Percentiles rank a stretch among this genome's conserved stretches.
Evolutionary conservation across 2,113 vertebrate genomes (phyloP).

Genomic region (Leptosomus discolor): DNA sequence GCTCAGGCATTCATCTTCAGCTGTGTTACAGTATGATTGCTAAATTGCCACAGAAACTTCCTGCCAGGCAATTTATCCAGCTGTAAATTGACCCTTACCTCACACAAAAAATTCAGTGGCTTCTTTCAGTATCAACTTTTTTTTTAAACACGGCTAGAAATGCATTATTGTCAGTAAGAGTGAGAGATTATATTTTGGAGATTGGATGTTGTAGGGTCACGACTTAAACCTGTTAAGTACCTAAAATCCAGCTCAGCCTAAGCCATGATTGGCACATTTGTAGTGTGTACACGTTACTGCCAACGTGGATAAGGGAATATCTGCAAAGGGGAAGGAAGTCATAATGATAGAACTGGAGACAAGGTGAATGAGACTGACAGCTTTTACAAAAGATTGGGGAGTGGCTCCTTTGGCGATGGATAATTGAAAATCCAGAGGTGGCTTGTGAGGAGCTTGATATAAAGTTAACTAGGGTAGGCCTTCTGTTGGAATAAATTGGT

Average conservation of each 20-base stretch:
- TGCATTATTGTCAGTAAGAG: not conserved
- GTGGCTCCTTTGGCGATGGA: not conserved
- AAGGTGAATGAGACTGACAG: not conserved
- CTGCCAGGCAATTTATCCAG: not conserved
- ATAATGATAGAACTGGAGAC: not conserved
- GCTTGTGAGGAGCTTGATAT: not conserved
- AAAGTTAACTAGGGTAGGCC: not conserved
- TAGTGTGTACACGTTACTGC: fast-evolving
- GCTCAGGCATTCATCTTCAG: not conserved
- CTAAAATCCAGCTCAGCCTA: not conserved
- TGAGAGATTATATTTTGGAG: not conserved
- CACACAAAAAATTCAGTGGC: not conserved
- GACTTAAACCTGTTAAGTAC: not conserved
- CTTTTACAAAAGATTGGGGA: not conserved
- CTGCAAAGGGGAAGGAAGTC: not conserved
- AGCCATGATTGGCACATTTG: not conserved
- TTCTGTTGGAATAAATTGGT: not conserved
- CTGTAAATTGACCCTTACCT: not conserved
- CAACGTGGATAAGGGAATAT: not conserved
- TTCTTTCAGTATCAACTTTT: not conserved
- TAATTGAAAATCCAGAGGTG: not conserved
- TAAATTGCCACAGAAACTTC: not conserved
- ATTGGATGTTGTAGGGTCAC: not conserved
- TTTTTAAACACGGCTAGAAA: not conserved
- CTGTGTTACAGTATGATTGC: not conserved